phyloP scores from a whole-genome alignment of 2,888 invertebrate species.

The Heliconius cydno region DNA sequence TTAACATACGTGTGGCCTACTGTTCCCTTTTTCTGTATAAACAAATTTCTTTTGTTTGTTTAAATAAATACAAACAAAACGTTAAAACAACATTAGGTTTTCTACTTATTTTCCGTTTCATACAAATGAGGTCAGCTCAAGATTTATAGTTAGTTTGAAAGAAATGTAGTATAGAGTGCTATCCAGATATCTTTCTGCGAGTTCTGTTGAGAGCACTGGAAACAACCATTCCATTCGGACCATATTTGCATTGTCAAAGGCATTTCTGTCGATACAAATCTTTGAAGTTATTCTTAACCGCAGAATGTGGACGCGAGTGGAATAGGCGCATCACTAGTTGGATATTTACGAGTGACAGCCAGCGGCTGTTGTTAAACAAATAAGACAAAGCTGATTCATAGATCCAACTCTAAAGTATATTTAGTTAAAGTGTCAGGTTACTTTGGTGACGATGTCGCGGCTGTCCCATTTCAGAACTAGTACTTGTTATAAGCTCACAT shows the following conservation, averaged over 20 bases:
- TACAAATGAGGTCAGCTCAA: constrained; percentile 15
- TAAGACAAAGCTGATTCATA: constrained; percentile 42
- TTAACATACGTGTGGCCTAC: constrained; percentile 28
- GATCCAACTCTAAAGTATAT: constrained; percentile 41
- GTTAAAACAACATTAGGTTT: constrained; percentile 1
- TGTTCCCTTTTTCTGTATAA: constrained; percentile 27
- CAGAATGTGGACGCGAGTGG: constrained; percentile 35
- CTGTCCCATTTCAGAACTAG: constrained; percentile 27
- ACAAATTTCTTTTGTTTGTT: constrained; percentile 28
- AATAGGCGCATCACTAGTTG: constrained; percentile 29
- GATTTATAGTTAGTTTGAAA: constrained; percentile 11
- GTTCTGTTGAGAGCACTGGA: constrained; percentile 3
- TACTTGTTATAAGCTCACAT: background rate
- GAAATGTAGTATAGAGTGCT: constrained; percentile 10
- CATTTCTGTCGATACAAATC: constrained; percentile 34
- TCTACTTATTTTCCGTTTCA: background rate
- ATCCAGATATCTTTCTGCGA: constrained; percentile 35
- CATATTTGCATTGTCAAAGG: constrained; percentile 32
- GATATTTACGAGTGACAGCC: constrained; percentile 41
- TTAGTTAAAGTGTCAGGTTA: constrained; percentile 43
- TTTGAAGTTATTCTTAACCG: constrained; percentile 34
- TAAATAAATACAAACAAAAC: constrained; percentile 17
- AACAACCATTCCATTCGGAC: background rate
- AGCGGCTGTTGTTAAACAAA: constrained; percentile 43
- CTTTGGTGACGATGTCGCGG: constrained; percentile 36